These are phyloP conservation scores for Thereva unica DNA, from an alignment of 2,888 invertebrate genomes.

Conservation along the genomic window DNA sequence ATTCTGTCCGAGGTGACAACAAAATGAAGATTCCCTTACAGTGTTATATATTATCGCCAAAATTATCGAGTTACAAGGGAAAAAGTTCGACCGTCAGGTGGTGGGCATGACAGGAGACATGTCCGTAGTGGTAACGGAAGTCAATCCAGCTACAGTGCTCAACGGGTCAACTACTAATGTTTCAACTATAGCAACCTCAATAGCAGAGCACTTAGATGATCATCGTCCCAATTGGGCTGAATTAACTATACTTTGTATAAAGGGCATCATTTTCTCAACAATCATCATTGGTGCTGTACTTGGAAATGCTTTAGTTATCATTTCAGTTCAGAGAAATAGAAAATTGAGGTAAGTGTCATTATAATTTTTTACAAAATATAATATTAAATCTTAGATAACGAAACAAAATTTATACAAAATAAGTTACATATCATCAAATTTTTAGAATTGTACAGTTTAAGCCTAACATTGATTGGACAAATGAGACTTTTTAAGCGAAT, in stretches of 20 bases:
- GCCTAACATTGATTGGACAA: too few relatives aligned
- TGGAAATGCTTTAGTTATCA: conserved; percentile 84
- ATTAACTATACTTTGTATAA: conserved; percentile 67
- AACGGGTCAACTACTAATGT: conserved; percentile 23
- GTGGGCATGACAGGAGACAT: conserved; percentile 41
- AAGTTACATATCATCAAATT: too few relatives aligned
- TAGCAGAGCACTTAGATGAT: conserved; percentile 37
- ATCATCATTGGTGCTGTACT: conserved; percentile 89
- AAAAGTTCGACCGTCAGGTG: conserved; percentile 11
- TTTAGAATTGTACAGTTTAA: too few relatives aligned
- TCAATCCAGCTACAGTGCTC: conserved; percentile 24
- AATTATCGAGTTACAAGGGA: conserved; percentile 3
- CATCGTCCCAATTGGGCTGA: conserved; percentile 59
- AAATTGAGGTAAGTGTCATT: conserved; percentile 55
- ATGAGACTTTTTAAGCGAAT: too few relatives aligned
- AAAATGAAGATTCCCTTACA: conserved; percentile 9
- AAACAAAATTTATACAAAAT: background rate
- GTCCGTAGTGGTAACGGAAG: conserved; percentile 37
- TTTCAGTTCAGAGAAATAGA: conserved; percentile 58
- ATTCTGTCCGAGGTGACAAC: conserved; percentile 7
- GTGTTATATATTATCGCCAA: background rate
- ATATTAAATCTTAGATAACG: background rate
- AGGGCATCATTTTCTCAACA: conserved; percentile 78
- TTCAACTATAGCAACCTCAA: conserved; percentile 35
- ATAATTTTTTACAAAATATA: background rate